Evolutionary conservation across 2,888 invertebrate species (phyloP).

Genomic region (Mayetiola destructor): DNA sequence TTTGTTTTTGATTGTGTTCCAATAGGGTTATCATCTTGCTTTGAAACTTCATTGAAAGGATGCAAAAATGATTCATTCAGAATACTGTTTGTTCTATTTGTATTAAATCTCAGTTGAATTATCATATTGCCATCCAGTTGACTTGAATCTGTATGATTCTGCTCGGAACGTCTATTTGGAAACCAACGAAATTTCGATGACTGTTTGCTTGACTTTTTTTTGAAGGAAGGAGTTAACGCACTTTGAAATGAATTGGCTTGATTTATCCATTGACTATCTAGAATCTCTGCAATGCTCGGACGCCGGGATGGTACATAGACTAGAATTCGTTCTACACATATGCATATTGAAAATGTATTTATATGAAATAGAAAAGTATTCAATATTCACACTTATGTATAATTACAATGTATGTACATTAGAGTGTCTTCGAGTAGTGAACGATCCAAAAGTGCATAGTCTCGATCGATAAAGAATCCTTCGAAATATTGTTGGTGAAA

Average conservation of each 20-base stretch:
- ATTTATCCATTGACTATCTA: constrained; percentile 42
- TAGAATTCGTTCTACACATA: constrained; percentile 36
- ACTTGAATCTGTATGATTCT: neutral
- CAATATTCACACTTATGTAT: neutral
- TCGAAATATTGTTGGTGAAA: too few relatives aligned
- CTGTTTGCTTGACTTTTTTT: constrained; percentile 22
- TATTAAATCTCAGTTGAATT: constrained; percentile 32
- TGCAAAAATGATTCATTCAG: constrained; percentile 32
- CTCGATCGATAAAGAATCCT: too few relatives aligned
- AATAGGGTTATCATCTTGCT: constrained; percentile 17
- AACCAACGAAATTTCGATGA: constrained; percentile 30
- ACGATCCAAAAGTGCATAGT: too few relatives aligned
- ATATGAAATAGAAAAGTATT: constrained; percentile 5
- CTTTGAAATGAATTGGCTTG: constrained; percentile 20
- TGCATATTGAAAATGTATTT: too few relatives aligned
- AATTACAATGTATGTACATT: too few relatives aligned
- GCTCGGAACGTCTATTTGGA: constrained; percentile 17
- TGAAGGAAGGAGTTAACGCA: neutral
- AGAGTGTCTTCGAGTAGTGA: too few relatives aligned
- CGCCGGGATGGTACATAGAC: constrained; percentile 37
- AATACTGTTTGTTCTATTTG: constrained; percentile 31
- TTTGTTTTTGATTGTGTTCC: constrained; percentile 20
- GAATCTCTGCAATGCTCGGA: constrained; percentile 36
- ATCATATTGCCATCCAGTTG: constrained; percentile 29
- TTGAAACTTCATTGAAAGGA: constrained; percentile 26